These are phyloP conservation scores for Myoxocephalus aenaeus DNA, from an alignment of 2,797 vertebrate species.

Conservation along the genomic window DNA sequence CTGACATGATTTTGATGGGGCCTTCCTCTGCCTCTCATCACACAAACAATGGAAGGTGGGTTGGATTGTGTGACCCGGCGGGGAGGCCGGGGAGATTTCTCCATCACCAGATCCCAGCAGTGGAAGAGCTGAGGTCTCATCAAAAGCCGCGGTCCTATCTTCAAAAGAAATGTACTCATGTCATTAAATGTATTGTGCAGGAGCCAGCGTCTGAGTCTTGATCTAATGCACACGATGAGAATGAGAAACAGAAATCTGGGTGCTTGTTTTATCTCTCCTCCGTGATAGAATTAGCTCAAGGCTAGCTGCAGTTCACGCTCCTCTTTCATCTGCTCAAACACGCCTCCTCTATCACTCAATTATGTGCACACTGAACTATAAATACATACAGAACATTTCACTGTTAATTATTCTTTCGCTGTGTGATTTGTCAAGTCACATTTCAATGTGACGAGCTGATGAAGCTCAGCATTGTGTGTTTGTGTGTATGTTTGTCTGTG, in stretches of 20 bases:
- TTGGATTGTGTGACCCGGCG: slow-evolving; percentile 54
- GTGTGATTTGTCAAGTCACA: slow-evolving; percentile 11
- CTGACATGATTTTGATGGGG: background rate
- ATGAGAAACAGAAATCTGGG: slow-evolving; percentile 66
- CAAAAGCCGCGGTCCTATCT: slow-evolving; percentile 62
- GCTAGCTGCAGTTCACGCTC: slow-evolving; percentile 61
- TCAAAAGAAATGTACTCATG: slow-evolving; percentile 56
- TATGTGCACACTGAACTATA: slow-evolving; percentile 30
- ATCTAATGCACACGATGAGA: slow-evolving; percentile 67
- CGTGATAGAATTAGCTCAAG: slow-evolving; percentile 71
- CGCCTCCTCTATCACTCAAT: slow-evolving; percentile 42
- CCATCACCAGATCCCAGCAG: slow-evolving; percentile 58
- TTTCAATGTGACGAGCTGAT: slow-evolving; percentile 12
- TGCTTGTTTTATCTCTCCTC: slow-evolving; percentile 60
- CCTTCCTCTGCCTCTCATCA: slow-evolving; percentile 12
- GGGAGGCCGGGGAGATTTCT: slow-evolving; percentile 50
- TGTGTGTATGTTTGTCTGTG: background rate
- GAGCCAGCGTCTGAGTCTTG: slow-evolving; percentile 53
- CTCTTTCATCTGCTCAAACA: slow-evolving; percentile 70
- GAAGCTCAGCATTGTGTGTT: background rate
- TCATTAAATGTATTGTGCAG: slow-evolving; percentile 62
- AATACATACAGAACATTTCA: slow-evolving; percentile 47
- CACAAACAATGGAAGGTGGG: slow-evolving; percentile 25
- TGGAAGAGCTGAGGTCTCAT: slow-evolving; percentile 62
- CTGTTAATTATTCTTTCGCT: slow-evolving; percentile 28